Evolutionary conservation across 2,113 vertebrate species (phyloP), one percentile per base, ranked within the genome.

Genomic region (Oncorhynchus tshawytscha): DNA sequence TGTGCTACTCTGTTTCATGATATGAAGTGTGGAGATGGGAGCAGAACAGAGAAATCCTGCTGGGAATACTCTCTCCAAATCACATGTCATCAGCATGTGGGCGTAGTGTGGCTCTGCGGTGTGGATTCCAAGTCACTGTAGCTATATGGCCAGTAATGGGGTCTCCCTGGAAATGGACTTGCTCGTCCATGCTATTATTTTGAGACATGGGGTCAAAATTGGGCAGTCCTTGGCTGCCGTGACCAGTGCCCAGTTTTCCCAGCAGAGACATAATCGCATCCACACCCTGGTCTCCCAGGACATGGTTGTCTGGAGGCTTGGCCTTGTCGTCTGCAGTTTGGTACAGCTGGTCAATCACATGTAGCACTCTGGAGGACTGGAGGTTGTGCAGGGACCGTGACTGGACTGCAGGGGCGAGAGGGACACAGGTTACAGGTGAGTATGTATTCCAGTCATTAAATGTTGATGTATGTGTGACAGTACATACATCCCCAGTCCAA

Each of bases 321-420:
- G 84, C 72, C 65, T 90, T 81, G 45, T 91, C 85, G 13, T 82
- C 78, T 16, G 85, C 83, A 2, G 22, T 24, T 2, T 87, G 73
- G 72, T 87, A 84, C 1, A 84, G 86, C 1, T 78, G 71, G 0
- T 91, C 89, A 0, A 74, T 34, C 0, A 88, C 72, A 0, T 88
- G 78, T 57, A 89, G 70, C 79, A 96, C 94, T 0, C 95, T 94
- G 34, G 96, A 96, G 1, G 95, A 94, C 0, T 95, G 93, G 0
- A 95, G 84, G 15, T 95, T 94, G 89, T 96, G 95, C 84, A 99
- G 90, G 25, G 97, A 97, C 83, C 96, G 95, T 88, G 97, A 99
- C 88, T 97, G 97, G 81, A 99, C 97, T 97, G 91, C 62, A 80
- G 0, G 67, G 79, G 45, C 31, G 20, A 75, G 76, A 51, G 15